Base-by-base conservation (phyloP, 2,113 vertebrate genomes). In the Limnothrissa miodon region DNA sequence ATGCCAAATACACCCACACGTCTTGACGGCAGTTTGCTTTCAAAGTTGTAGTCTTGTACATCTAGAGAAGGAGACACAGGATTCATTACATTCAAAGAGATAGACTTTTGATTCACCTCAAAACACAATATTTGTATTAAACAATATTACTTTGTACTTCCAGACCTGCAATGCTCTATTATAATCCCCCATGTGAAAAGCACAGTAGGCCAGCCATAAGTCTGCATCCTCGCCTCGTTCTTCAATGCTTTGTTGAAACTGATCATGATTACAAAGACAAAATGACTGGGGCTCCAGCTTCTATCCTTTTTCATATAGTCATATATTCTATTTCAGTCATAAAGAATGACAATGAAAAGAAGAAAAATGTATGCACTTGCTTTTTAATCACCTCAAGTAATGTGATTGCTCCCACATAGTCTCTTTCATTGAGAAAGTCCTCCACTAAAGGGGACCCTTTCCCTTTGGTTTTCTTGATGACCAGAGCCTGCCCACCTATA, bases 161-260 rank as follows among this genome's bases (percentile, higher is more conserved):
- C 62, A 70, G 13, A 96, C 96, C 96, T 96, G 92, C 87, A 96
- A 87, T 62, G 95, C 93, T 92, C 93, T 93, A 87, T 92, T 95
- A 90, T 96, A 95, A 90, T 97, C 95, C 21, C 96, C 95, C 82
- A 96, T 86, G 81, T 97, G 96, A 89, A 97, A 96, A 5, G 95
- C 94, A 79, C 93, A 94, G 86, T 96, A 97, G 42, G 94, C 95
- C 1, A 95, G 93, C 95, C 96, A 97, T 70, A 96, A 88, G 59
- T 91, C 93, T 25, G 90, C 78, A 53, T 95, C 93, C 4, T 95
- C 90, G 84, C 94, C 92, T 87, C 93, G 88, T 83, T 96, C 95
- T 1, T 94, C 94, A 59, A 91, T 92, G 0, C 96, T 94, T 48
- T 93, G 92, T 82, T 96, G 95, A 90, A 97, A 97, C 96, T 96